phyloP scores from a whole-genome alignment of 2,888 invertebrate species.

The Cephalotes varians region DNA sequence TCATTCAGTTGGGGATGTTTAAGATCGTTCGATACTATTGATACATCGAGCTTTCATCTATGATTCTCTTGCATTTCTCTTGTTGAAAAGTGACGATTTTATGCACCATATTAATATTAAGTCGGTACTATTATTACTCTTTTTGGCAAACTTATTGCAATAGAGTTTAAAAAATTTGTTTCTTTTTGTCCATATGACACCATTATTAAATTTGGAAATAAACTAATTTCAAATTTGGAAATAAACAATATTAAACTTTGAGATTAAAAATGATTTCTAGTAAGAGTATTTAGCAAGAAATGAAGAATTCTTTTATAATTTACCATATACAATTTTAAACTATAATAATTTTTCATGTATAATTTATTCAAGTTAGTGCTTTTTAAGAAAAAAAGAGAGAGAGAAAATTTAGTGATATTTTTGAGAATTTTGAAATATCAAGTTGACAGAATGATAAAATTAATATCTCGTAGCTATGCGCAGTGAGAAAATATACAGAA shows the following conservation, averaged over 20 bases:
- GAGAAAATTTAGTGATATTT: neutral
- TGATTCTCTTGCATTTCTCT: neutral
- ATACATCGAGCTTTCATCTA: neutral
- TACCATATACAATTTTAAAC: neutral
- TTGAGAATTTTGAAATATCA: neutral
- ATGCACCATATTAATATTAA: neutral
- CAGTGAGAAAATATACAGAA: neutral
- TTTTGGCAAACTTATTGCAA: neutral
- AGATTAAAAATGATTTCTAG: neutral
- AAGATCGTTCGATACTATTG: neutral
- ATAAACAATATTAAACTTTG: neutral
- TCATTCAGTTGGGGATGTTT: conserved; percentile 37
- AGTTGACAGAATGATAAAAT: no score
- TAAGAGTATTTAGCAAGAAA: neutral
- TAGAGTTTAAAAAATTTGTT: neutral
- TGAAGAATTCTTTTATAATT: neutral
- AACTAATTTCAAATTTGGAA: neutral
- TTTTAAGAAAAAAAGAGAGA: neutral
- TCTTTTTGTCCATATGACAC: neutral
- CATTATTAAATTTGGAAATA: neutral
- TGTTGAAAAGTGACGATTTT: neutral
- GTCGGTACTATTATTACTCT: neutral
- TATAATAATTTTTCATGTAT: neutral
- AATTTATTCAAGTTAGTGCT: neutral
- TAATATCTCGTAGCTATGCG: neutral